Percentiles rank a stretch among this genome's conserved stretches.
Evolutionary conservation across 1,140 invertebrate species (phyloP).

Genomic region (Sycobia sp.): DNA sequence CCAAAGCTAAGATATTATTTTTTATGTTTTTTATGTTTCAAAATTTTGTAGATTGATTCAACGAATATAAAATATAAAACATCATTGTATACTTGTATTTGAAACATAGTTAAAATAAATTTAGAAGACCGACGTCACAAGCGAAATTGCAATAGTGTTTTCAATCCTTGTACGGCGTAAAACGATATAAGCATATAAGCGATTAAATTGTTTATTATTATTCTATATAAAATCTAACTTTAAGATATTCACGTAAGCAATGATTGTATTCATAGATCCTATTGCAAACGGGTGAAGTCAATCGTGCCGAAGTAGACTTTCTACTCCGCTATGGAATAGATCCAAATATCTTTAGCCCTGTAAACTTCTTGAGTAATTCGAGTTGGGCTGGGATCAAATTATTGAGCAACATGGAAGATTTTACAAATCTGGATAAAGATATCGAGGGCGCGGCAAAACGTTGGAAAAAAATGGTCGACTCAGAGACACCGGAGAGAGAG

Average conservation of each 20-base stretch:
- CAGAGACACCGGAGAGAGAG: conserved; percentile 89
- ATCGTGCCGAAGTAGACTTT: conserved; percentile 81
- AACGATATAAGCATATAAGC: no score
- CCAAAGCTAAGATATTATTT: no score
- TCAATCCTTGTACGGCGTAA: no score
- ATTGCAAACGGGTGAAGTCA: conserved; percentile 71
- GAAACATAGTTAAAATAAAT: no score
- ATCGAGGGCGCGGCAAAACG: conserved; percentile 89
- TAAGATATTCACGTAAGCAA: not conserved
- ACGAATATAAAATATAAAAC: no score
- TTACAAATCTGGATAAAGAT: conserved; percentile 87
- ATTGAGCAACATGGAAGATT: conserved; percentile 79
- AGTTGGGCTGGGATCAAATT: conserved; percentile 89
- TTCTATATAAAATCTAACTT: not conserved
- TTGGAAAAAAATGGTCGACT: conserved; percentile 92
- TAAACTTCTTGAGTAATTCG: conserved; percentile 82
- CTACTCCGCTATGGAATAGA: conserved; percentile 78
- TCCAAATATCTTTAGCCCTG: conserved; percentile 73
- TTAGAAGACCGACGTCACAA: no score
- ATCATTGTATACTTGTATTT: no score
- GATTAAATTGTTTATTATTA: not conserved
- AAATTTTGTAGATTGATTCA: no score
- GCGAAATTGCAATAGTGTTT: not conserved
- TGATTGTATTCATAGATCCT: conserved; percentile 65
- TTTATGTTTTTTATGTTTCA: no score